These are phyloP conservation scores for Catalaphyllia jardinei DNA, from an alignment of 64 coral and sea anemone species.

Conservation along the genomic window DNA sequence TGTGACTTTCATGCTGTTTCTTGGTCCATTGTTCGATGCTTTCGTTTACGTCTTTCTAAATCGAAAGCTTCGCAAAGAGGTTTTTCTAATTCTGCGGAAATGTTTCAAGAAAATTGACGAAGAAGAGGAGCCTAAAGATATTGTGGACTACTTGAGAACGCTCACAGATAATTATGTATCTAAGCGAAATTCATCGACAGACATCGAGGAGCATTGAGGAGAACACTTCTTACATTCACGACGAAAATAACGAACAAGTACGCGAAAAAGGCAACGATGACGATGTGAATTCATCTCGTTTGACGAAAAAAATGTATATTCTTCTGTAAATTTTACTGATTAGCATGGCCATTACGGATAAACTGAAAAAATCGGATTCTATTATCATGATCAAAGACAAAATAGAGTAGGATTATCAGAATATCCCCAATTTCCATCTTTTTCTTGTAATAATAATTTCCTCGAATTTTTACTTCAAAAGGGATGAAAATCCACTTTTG, in stretches of 20 bases:
- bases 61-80: conserved; percentile 74
- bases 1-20: conserved; percentile 50
- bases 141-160: conserved; percentile 81
- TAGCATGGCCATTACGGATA: too few species aligned
- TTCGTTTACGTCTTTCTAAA: conserved; percentile 79
- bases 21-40: conserved; percentile 41
- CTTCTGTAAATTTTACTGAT: too few species aligned
- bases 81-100: conserved; percentile 30
- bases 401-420: not conserved
- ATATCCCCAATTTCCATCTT: not conserved
- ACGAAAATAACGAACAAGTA: too few species aligned
- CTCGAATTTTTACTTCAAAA: not conserved
- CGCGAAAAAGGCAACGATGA: too few species aligned
- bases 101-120: conserved; percentile 21
- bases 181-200: conserved; percentile 17
- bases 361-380: not conserved
- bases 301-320: too few species aligned
- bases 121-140: conserved; percentile 90
- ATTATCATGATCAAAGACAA: not conserved
- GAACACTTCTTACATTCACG: too few species aligned
- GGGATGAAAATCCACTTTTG: not conserved
- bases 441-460: not conserved
- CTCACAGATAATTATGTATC: conserved; percentile 59
- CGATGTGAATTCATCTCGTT: too few species aligned
- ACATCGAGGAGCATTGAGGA: not conserved